Conservation (phyloP, 30 jellyfish, hydroid and myxozoan species). For the Pseudorhiza aurosa region DNA sequence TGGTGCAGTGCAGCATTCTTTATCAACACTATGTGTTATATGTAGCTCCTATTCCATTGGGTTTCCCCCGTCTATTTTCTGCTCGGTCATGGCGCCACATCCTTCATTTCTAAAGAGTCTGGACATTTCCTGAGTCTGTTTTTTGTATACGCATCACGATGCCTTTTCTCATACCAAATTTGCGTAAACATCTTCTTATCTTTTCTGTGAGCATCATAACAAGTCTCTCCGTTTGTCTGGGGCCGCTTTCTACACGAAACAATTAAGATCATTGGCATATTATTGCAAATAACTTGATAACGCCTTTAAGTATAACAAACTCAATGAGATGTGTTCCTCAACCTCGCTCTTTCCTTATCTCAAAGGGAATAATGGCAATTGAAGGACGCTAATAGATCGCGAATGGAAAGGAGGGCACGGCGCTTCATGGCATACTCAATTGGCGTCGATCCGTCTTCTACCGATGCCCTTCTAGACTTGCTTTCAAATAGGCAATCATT, state of each 20-base stretch:
- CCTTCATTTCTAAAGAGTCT: too few relatives aligned
- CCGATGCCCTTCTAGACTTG: slow-evolving; percentile 53
- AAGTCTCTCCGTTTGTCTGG: slow-evolving; percentile 3
- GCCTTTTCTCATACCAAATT: not conserved
- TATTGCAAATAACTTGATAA: slow-evolving; percentile 6
- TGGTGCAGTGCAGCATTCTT: too few relatives aligned
- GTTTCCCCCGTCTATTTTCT: too few relatives aligned
- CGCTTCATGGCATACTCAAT: slow-evolving; percentile 35
- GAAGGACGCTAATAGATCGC: slow-evolving; percentile 53
- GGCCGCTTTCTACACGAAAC: not conserved
- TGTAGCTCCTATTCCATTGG: too few relatives aligned
- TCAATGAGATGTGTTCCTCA: slow-evolving; percentile 47
- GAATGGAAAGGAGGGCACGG: slow-evolving; percentile 24
- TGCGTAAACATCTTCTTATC: slow-evolving; percentile 46
- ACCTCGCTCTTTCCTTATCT: slow-evolving; percentile 40
- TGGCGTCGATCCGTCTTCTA: slow-evolving; percentile 63
- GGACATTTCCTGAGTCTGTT: slow-evolving; percentile 11
- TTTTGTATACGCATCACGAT: not conserved
- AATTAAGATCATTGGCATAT: not conserved
- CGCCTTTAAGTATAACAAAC: slow-evolving; percentile 37
- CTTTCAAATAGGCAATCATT: slow-evolving; percentile 46
- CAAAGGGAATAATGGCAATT: slow-evolving; percentile 61
- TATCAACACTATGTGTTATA: too few relatives aligned
- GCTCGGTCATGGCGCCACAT: too few relatives aligned
- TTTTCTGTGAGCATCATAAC: slow-evolving; percentile 56